Base-by-base conservation (phyloP, 2,113 vertebrate genomes). In the Rhynchomys soricoides region DNA sequence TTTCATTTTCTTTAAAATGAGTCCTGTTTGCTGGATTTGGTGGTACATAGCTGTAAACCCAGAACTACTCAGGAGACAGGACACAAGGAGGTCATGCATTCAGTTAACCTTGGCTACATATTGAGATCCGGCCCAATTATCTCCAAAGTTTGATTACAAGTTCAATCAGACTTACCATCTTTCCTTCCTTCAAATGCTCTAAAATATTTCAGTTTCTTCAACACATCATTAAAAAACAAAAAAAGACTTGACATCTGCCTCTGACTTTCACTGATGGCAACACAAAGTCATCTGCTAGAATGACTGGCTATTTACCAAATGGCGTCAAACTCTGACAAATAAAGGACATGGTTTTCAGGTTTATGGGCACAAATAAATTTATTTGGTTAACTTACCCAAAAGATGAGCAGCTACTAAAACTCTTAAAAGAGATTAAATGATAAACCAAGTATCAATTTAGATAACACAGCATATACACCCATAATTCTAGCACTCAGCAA, bases 191-290 rank as follows among this genome's bases (percentile, higher is more conserved):
- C 87, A 89, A 94, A 93, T 83, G 7, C 3, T 70, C 31, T 26
- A 96, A 94, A 94, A 62, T 21, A 9, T 90, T 92, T 93, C 48
- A 82, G 62, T 55, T 94, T 97, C 78, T 91, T 96, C 59, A 96
- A 95, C 94, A 95, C 17, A 62, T 94, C 75, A 8, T 92, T 34
- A 21, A 86, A 85, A 85, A 57, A n/a, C n/a, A n/a, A 37, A 15
- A 86, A 37, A 64, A 91, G 43, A 77, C 24, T 95, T 89, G 68
- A 96, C 17, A 90, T 31, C 82, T 59, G 34, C 89, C 6, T 96
- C 50, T 55, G 57, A 88, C 12, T 91, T 94, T 87, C 40, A 88
- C 40, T 19, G 48, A 37, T 19, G 29, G 8, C 16, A 59, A 40
- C 57, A 17, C 40, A 95, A 92, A 94, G 17, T 83, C 68, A 73